phyloP scores from a whole-genome alignment of 2,888 invertebrate species.

The Oligia strigilis region DNA sequence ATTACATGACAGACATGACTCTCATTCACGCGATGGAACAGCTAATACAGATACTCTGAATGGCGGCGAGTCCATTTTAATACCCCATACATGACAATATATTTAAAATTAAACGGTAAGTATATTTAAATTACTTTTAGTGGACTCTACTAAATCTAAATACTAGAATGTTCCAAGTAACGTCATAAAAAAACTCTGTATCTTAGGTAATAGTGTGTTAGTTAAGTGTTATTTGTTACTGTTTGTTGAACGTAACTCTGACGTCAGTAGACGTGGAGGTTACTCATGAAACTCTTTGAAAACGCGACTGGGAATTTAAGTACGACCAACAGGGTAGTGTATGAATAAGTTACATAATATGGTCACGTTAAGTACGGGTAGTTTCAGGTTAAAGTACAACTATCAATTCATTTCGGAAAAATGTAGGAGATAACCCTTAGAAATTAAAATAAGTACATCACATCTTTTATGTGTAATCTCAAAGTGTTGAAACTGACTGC shows the following conservation, averaged over 20 bases:
- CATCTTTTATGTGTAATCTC: not conserved
- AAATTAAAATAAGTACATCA: slow-evolving; percentile 22
- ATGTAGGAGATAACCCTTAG: not conserved
- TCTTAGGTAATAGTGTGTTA: slow-evolving; percentile 26
- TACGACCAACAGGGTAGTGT: slow-evolving; percentile 24
- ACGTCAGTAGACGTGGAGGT: slow-evolving; percentile 42
- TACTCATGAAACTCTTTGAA: slow-evolving; percentile 38
- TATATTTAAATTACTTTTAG: slow-evolving; percentile 49
- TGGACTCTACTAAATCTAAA: slow-evolving; percentile 52
- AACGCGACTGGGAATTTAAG: slow-evolving; percentile 44
- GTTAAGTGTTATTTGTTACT: slow-evolving; percentile 12
- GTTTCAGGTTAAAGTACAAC: slow-evolving; percentile 19
- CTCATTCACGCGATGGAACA: slow-evolving; percentile 18
- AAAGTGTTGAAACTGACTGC: slow-evolving; percentile 44
- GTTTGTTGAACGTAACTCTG: slow-evolving; percentile 35
- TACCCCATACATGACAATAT: slow-evolving; percentile 35
- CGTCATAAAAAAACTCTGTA: slow-evolving; percentile 41
- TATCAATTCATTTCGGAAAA: slow-evolving; percentile 16
- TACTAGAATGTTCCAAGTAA: slow-evolving; percentile 63
- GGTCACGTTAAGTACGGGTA: slow-evolving; percentile 26
- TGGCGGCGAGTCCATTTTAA: slow-evolving; percentile 34
- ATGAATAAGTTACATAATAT: slow-evolving; percentile 38
- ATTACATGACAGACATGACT: not conserved
- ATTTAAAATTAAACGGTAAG: slow-evolving; percentile 44
- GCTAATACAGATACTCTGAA: slow-evolving; percentile 29